Percentiles rank a stretch among this genome's conserved stretches.
phyloP scores from a whole-genome alignment of 1,140 invertebrate genomes.

The Microplitis mediator region DNA sequence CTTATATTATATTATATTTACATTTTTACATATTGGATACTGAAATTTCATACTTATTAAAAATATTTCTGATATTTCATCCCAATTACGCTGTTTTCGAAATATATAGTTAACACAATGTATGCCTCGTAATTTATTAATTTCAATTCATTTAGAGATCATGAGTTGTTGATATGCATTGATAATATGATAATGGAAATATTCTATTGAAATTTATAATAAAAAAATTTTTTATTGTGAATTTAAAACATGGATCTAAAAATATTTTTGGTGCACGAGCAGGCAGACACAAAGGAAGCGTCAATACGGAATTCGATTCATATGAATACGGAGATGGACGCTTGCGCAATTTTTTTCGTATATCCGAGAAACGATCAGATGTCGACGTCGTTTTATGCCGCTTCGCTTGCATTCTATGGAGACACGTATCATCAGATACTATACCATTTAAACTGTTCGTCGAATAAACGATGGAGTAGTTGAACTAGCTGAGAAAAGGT shows the following conservation, averaged over 20 bases:
- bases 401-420: slow-evolving; percentile 5
- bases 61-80: no score
- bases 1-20: background rate
- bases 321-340: background rate
- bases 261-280: background rate
- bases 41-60: no score
- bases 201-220: background rate
- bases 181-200: no score
- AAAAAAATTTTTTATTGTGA: background rate
- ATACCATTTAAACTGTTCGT: background rate
- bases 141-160: no score
- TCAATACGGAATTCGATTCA: background rate
- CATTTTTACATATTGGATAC: background rate
- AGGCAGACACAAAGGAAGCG: background rate
- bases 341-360: slow-evolving; percentile 4
- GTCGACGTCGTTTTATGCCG: slow-evolving; percentile 5
- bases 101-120: no score
- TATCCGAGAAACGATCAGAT: background rate
- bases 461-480: background rate
- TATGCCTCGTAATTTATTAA: no score
- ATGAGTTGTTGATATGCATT: no score
- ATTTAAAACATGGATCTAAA: background rate
- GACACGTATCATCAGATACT: background rate
- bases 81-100: no score
- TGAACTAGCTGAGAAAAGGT: no score